These are phyloP conservation scores for Pseudochirops cupreus DNA, from an alignment of 2,797 vertebrate species.

Conservation along the genomic window DNA sequence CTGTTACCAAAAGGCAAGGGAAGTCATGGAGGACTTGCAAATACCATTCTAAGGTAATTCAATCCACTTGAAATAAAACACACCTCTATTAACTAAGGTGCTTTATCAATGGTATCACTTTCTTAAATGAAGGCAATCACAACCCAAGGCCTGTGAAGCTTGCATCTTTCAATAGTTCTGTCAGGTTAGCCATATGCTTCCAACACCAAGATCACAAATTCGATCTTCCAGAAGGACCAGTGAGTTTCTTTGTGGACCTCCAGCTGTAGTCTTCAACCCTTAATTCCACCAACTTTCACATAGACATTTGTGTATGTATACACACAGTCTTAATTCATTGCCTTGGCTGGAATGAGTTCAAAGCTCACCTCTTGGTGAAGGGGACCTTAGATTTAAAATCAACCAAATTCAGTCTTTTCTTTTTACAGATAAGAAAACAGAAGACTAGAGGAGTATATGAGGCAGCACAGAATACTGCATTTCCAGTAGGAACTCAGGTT, in stretches of 20 bases:
- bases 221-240: not conserved
- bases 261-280: not conserved
- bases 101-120: not conserved
- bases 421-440: not conserved
- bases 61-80: not conserved
- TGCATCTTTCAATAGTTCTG: not conserved
- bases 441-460: too few relatives aligned
- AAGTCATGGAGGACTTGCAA: not conserved
- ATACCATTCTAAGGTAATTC: not conserved
- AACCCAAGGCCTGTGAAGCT: not conserved
- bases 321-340: not conserved
- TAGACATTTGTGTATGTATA: not conserved
- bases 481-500: not conserved
- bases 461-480: fast-evolving
- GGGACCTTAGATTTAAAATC: not conserved
- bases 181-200: not conserved
- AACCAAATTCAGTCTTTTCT: not conserved
- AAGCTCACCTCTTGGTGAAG: not conserved
- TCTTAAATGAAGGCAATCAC: not conserved
- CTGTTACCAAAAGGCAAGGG: not conserved
- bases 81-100: not conserved
- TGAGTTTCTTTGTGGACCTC: not conserved
- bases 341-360: not conserved
- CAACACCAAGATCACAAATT: not conserved
- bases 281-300: not conserved